Evolutionary conservation across 2,888 invertebrate species (phyloP), one percentile per base, ranked within the genome.

Genomic region (Pseudanteris insignis): DNA sequence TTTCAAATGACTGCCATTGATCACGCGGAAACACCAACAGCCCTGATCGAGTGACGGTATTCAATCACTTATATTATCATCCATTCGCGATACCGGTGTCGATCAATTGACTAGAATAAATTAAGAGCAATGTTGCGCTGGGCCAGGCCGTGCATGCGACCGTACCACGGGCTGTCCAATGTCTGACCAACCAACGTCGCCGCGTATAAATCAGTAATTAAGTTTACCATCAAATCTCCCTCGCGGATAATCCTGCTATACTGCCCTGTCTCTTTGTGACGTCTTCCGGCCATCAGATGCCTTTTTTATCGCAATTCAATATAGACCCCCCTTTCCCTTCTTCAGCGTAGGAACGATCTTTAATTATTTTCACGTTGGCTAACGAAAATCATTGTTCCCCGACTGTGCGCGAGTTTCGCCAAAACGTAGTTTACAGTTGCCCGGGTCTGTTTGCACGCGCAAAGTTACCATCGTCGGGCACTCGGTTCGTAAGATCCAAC

Each of bases 31-130:
- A 55, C 46, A 51, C 21, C 28, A 46, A 28, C 54, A 25, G 6
- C 32, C 18, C 38, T 51, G 55, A 62, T 51, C 26, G 40, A 57
- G 40, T 43, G 51, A 37, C 29, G 51, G 33, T 32, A 38, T 57
- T 62, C 47, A 51, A 62, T 51, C 57, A 62, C 51, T 57, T 47
- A 50, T 43, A 62, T 48, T 57, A 25, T 10, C 33, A 11, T 46
- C 57, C 28, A 47, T 53, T 53, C 40, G 29, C 13, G 36, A 44
- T 53, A 58, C 53, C 53, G 14, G 36, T 37, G 57, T 62, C 57
- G 62, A 62, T 55, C 55, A 62, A 62, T 54, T 50, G 46, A 34
- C 24, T 38, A 9, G 43, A 38, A 61, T 61, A 40, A 50, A 61
- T 61, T 48, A 55, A 50, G 36, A n/a, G n/a, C n/a, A n/a, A n/a